Evolutionary conservation across 2,888 invertebrate species (phyloP), one percentile per base, ranked within the genome.

Genomic region (Epiblema foenella): DNA sequence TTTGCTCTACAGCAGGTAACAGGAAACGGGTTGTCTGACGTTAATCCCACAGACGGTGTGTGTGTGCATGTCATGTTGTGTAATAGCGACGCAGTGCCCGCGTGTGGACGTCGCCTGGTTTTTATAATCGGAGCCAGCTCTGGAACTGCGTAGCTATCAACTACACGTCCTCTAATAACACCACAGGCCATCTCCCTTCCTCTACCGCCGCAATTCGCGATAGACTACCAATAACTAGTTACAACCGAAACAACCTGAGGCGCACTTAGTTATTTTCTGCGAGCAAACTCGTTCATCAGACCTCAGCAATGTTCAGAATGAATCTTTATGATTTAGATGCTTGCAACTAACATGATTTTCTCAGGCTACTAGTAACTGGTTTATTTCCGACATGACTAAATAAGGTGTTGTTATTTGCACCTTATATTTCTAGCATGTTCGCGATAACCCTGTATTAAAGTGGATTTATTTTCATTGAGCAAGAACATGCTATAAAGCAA

Each of bases 21-120:
- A 91, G 90, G 91, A 91, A 92, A 92, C 91, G 89, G 89, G 92
- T 91, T 91, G 90, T 85, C 87, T 86, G 89, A 87, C 85, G 87
- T 87, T 91, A 90, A 91, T 91, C 91, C 88, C 86, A 83, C 79
- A 80, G 74, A 73, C 63, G 72, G 76, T 76, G 83, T 73, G 78
- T 84, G 85, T 86, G 86, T 85, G 85, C 81, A 85, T 85, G 81
- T 77, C 75, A 75, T 79, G 84, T 84, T 84, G 83, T 84, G 85
- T 89, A 88, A 89, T 89, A 84, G 85, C 77, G 84, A 82, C 81
- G 82, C 79, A 82, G 80, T 84, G 85, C 81, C 81, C 83, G 83
- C 81, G 85, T 85, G 80, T 84, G 82, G 81, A 83, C 86, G 84
- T 88, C 86, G 85, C 84, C 84, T 82, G 83, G 80, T 89, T 90